Percentiles rank a stretch among this genome's conserved stretches.
phyloP scores from a whole-genome alignment of 2,888 invertebrate genomes.

The Mythimna albipuncta region DNA sequence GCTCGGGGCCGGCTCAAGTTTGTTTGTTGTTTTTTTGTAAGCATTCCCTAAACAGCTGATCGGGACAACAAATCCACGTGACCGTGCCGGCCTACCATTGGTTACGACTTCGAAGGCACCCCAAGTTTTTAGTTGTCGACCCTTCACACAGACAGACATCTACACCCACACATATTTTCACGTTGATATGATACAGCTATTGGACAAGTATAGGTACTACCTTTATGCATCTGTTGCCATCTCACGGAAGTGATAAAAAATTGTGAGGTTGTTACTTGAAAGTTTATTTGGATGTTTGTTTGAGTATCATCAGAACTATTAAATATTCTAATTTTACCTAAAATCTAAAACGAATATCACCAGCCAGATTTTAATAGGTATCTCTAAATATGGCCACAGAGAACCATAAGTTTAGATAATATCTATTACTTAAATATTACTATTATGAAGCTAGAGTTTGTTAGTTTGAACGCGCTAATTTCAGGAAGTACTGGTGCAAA shows the following conservation, averaged over 20 bases:
- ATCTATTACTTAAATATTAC: conserved; percentile 10
- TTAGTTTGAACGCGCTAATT: no score
- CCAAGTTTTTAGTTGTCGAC: conserved; percentile 57
- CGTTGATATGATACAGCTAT: conserved; percentile 15
- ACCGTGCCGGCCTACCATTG: conserved; percentile 69
- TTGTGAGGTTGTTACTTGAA: conserved; percentile 11
- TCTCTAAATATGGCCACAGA: conserved; percentile 5
- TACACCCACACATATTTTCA: conserved; percentile 29
- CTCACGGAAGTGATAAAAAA: conserved; percentile 55
- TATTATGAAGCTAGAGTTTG: no score
- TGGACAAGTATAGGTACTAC: conserved; percentile 34
- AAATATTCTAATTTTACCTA: background rate
- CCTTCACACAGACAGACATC: conserved; percentile 33
- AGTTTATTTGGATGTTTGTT: conserved; percentile 24
- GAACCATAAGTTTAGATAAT: background rate
- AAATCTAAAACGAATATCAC: background rate
- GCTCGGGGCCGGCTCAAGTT: conserved; percentile 71
- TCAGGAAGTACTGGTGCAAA: no score
- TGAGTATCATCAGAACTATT: background rate
- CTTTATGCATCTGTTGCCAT: conserved; percentile 47
- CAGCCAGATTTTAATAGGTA: background rate
- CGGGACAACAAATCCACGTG: conserved; percentile 79
- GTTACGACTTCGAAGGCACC: conserved; percentile 67
- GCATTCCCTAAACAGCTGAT: conserved; percentile 87
- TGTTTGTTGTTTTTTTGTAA: conserved; percentile 83